Base-by-base conservation (phyloP, 2,797 vertebrate species). In the Mormyrops boulengeri region DNA sequence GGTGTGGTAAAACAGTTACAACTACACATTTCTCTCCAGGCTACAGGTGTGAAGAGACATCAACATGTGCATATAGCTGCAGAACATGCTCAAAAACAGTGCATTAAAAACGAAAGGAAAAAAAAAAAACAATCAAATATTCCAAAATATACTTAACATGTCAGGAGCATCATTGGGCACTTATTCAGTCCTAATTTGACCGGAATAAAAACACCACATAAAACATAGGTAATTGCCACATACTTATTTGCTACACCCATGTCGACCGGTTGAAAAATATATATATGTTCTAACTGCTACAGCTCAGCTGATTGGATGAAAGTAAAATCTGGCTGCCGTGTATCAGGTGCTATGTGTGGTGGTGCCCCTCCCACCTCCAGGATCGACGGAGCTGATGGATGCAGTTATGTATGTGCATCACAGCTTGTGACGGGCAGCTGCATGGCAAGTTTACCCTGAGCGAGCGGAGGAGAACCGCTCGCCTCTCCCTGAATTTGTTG, bases 401-500 rank as follows among this genome's bases (percentile, higher is more conserved):
- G 66, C 66, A 69, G 66, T 34, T 69, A 34, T 69, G 4, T 4
- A 14, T 69, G 66, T 38, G 12, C 66, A 69, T 69, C 66, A 6
- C 66, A 34, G 66, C 30, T 34, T 69, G 30, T n/a, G 73, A 80
- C 0, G 17, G 34, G 38, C 2, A 41, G 38, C 38, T 44, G 73
- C 73, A 41, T 19, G 14, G 34, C 17, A 7, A 41, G 11, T 80
- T 80, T 19, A 44, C 14, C 73, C 73, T n/a, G 73, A 80, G 66
- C 1, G 26, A 44, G 73, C 38, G 1, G 73, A 44, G 38, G 88
- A 89, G n/a, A 84, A 55, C 26, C 26, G 38, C 53, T 82, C 50
- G 47, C 17, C 26, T 62, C 77, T 62, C 53, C 80, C 88, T 89
- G 80, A 89, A 80, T 80, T n/a, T n/a, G 38, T 85, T 41, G 11